Evolutionary conservation across 2,888 invertebrate species (phyloP).

Genomic region (Lasioglossum marginatum): DNA sequence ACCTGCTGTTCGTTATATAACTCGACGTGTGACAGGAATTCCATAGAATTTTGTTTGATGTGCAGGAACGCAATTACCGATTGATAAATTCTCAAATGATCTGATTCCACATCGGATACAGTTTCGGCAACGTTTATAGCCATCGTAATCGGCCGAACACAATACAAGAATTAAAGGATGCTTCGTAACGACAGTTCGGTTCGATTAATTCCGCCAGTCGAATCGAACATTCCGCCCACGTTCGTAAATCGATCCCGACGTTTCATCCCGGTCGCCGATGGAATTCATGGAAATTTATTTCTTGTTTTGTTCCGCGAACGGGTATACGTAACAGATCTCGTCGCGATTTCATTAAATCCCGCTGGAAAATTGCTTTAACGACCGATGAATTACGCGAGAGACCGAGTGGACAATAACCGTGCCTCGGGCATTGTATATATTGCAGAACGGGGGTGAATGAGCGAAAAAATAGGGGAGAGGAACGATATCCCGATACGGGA

Average conservation of each 20-base stretch:
- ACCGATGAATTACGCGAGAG: not conserved
- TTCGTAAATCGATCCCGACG: not conserved
- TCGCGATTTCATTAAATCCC: slow-evolving; percentile 14
- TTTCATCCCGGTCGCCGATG: slow-evolving; percentile 20
- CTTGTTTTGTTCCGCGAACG: not conserved
- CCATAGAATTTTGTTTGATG: not conserved
- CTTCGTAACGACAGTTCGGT: not conserved
- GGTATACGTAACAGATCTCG: not conserved
- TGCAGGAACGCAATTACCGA: not conserved
- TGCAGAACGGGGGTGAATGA: not conserved
- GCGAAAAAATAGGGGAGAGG: not conserved
- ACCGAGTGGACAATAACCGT: not conserved
- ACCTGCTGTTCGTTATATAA: not conserved
- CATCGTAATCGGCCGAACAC: not conserved
- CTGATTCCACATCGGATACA: not conserved
- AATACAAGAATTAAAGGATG: not conserved
- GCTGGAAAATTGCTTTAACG: slow-evolving; percentile 8
- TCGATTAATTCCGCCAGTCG: not conserved
- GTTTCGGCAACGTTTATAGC: not conserved
- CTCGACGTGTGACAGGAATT: not conserved
- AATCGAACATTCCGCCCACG: not conserved
- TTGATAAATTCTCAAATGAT: not conserved
- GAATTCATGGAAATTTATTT: not conserved
- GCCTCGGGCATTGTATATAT: not conserved
- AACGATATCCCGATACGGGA: not conserved